Evolutionary conservation across 2,113 vertebrate species (phyloP), one percentile per base, ranked within the genome.

Genomic region (Poeciliopsis prolifica): DNA sequence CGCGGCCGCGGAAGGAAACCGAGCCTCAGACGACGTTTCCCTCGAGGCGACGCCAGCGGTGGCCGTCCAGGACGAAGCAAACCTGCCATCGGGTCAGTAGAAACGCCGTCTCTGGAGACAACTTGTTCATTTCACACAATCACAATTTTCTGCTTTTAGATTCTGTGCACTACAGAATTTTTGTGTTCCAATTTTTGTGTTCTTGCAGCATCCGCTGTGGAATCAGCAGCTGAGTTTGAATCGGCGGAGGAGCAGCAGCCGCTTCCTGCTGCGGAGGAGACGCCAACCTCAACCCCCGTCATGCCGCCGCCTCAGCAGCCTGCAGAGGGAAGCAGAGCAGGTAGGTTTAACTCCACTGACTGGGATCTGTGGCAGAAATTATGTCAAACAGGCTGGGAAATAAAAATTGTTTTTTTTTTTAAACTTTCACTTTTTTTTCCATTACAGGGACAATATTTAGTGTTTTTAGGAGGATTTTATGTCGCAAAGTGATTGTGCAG

Each of bases 191-290:
- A n/a, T n/a, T n/a, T n/a, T n/a, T n/a, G n/a, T n/a, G 6, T 80
- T 71, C 24, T 37, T 29, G 3, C 77, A 90, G 87, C 15, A 11
- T 40, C 78, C 24, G 70, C 33, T n/a, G 48, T 69, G 31, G 79
- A 85, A 44, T 74, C 79, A 48, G 51, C 28, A 4, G 33, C 69
- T 29, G 69, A 71, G 11, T 6, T 6, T 24, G 31, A 69, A 33
- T 40, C 26, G 33, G 42, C 61, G 12, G 63, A 75, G 28, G 74
- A 48, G 28, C 24, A 48, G 28, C 24, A 19, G 17, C 60, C 29
- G 4, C 77, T 2, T 26, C 61, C 65, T 61, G 72, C 61, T 54
- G 70, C 40, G 31, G 85, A 79, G 29, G 77, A 86, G 66, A 61
- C 78, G 0, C 44, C 42, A 11, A 60, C 31, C 4, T 19, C 44